phyloP scores from a whole-genome alignment of 2,888 invertebrate genomes.

The Acleris sparsana region DNA sequence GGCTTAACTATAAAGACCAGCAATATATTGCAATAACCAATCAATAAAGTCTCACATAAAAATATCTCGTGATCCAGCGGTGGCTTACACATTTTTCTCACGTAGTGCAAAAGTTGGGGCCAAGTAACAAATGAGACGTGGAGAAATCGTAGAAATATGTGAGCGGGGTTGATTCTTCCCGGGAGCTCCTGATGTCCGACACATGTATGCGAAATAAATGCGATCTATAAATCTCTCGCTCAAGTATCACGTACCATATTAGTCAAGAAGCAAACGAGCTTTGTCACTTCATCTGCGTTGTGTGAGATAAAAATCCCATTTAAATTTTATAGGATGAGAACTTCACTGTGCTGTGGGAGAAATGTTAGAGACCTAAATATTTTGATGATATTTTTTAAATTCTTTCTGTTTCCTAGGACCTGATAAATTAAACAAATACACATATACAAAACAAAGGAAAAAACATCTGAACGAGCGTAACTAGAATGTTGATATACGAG shows the following conservation, averaged over 20 bases:
- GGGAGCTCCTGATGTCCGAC: conserved; percentile 24
- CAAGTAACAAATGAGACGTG: conserved; percentile 39
- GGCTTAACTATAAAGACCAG: too few species aligned
- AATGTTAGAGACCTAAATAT: too few species aligned
- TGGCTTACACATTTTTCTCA: conserved; percentile 27
- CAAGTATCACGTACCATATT: conserved; percentile 30
- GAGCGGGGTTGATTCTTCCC: conserved; percentile 36
- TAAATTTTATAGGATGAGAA: background rate
- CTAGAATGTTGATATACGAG: too few species aligned
- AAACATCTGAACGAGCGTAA: too few species aligned
- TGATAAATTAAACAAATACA: too few species aligned
- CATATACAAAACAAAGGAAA: too few species aligned
- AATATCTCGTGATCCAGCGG: background rate
- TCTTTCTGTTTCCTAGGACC: too few species aligned
- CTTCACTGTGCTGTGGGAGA: background rate
- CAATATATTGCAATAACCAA: conserved; percentile 20
- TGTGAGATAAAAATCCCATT: conserved; percentile 16
- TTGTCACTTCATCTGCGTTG: conserved; percentile 12
- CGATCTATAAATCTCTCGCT: conserved; percentile 27
- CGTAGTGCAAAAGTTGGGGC: conserved; percentile 32
- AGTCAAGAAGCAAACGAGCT: conserved; percentile 18
- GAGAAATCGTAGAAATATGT: conserved; percentile 38
- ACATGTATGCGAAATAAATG: conserved; percentile 32
- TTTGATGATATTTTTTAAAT: too few species aligned
- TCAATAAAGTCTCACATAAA: conserved; percentile 18